These are phyloP conservation scores for Spodoptera picta DNA, from an alignment of 2,888 invertebrate species.

Conservation along the genomic window DNA sequence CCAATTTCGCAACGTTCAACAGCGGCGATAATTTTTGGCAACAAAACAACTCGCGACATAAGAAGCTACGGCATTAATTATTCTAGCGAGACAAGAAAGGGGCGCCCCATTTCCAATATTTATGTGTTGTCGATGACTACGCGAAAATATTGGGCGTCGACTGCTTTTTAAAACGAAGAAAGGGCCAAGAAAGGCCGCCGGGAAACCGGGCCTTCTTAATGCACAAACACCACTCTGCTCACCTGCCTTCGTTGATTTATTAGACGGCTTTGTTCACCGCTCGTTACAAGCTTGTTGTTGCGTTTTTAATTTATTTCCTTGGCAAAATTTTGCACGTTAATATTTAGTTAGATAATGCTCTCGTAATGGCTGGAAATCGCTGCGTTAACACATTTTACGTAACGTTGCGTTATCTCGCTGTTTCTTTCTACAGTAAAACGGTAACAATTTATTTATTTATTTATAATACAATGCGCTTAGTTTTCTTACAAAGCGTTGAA, in stretches of 20 bases:
- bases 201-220: conserved; percentile 86
- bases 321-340: conserved; percentile 82
- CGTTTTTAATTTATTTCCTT: conserved; percentile 88
- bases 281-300: conserved; percentile 88
- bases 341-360: conserved; percentile 83
- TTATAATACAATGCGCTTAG: too few species aligned
- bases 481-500: background rate
- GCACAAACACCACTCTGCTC: conserved; percentile 87
- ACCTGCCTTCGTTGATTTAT: conserved; percentile 87
- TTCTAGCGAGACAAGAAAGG: conserved; percentile 87
- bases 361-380: conserved; percentile 60
- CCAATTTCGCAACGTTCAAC: conserved; percentile 68
- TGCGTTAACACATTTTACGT: conserved; percentile 64
- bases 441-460: too few species aligned
- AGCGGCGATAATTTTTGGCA: conserved; percentile 79
- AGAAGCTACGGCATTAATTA: conserved; percentile 87
- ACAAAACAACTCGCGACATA: conserved; percentile 83
- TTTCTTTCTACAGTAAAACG: conserved; percentile 1
- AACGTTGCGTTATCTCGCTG: conserved; percentile 26
- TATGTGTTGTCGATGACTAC: conserved; percentile 89
- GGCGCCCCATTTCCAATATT: conserved; percentile 88
- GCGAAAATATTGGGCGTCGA: conserved; percentile 87
- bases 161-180: conserved; percentile 89
- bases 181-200: conserved; percentile 85
- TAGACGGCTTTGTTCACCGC: conserved; percentile 85